Evolutionary conservation across 2,797 vertebrate species (phyloP), one percentile per base, ranked within the genome.

Genomic region (Gastrophryne carolinensis): DNA sequence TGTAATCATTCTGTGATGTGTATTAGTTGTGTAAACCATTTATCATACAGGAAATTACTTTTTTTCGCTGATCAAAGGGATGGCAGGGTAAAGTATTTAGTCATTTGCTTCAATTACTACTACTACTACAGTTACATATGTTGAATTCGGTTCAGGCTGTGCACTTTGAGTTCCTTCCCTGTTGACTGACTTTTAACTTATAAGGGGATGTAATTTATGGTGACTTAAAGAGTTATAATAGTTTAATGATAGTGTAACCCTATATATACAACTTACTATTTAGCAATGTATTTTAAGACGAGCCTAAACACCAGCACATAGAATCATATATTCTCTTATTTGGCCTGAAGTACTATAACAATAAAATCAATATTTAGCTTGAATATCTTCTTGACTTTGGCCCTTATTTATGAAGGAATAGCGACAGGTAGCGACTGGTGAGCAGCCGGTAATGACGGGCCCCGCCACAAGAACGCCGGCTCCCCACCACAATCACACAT

Each of bases 361-460:
- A 56, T 32, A 47, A 32, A 73, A 17, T 9, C 32, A 54, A 32
- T 64, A 9, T 54, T 64, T 50, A 65, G 62, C 47, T 44, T 8
- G 44, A 54, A 64, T 39, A 19, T 56, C 21, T 66, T 13, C 23
- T 17, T 41, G 35, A 35, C 32, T 65, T 44, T 11, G 57, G 49
- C n/a, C n/a, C n/a, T n/a, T n/a, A n/a, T n/a, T n/a, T n/a, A n/a
- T n/a, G n/a, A n/a, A n/a, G n/a, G n/a, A n/a, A n/a, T n/a, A n/a
- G n/a, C n/a, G n/a, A n/a, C n/a, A n/a, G n/a, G n/a, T n/a, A n/a
- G n/a, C n/a, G n/a, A n/a, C n/a, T n/a, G n/a, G n/a, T n/a, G n/a
- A n/a, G n/a, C n/a, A n/a, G n/a, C n/a, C n/a, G n/a, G n/a, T n/a
- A n/a, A n/a, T n/a, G n/a, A n/a, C n/a, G n/a, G n/a, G n/a, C n/a